phyloP scores from a whole-genome alignment of 2,113 vertebrate species.

The Synchiropus splendidus region DNA sequence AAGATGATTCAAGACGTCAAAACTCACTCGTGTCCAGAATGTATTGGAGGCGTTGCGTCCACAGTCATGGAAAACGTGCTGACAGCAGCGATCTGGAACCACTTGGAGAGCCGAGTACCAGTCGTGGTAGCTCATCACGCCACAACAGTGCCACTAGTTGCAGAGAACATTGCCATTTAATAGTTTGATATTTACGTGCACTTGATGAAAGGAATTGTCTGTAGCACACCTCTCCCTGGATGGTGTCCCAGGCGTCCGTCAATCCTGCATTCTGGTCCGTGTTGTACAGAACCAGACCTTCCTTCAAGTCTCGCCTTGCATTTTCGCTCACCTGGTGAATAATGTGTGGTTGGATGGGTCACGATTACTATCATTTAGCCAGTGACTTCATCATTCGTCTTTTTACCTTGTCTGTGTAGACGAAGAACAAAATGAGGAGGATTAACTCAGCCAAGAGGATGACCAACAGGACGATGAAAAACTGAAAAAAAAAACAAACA shows the following conservation, averaged over 20 bases:
- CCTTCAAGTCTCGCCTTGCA: conserved; percentile 83
- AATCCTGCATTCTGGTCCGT: conserved; percentile 88
- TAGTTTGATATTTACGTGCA: too few relatives aligned
- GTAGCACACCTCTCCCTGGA: conserved; percentile 77
- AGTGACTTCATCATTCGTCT: too few relatives aligned
- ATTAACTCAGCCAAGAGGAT: conserved; percentile 92
- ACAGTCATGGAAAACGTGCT: conserved; percentile 77
- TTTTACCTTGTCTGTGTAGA: conserved; percentile 88
- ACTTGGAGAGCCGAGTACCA: conserved; percentile 80
- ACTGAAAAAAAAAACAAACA: conserved; percentile 60
- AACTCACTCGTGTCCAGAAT: conserved; percentile 79
- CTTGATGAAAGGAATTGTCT: too few relatives aligned
- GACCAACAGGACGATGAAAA: conserved; percentile 88
- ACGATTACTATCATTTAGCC: too few relatives aligned
- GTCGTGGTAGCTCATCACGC: conserved; percentile 78
- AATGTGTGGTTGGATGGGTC: neutral
- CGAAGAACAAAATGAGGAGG: conserved; percentile 91
- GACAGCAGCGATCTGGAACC: conserved; percentile 91
- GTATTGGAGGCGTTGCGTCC: conserved; percentile 77
- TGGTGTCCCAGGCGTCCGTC: conserved; percentile 92
- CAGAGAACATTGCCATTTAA: too few relatives aligned
- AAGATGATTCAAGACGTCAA: neutral
- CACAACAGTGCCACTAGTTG: conserved; percentile 86
- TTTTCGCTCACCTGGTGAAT: conserved; percentile 81
- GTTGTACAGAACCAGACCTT: conserved; percentile 85